phyloP scores from a whole-genome alignment of 2,113 vertebrate genomes.

The Gopherus flavomarginatus region DNA sequence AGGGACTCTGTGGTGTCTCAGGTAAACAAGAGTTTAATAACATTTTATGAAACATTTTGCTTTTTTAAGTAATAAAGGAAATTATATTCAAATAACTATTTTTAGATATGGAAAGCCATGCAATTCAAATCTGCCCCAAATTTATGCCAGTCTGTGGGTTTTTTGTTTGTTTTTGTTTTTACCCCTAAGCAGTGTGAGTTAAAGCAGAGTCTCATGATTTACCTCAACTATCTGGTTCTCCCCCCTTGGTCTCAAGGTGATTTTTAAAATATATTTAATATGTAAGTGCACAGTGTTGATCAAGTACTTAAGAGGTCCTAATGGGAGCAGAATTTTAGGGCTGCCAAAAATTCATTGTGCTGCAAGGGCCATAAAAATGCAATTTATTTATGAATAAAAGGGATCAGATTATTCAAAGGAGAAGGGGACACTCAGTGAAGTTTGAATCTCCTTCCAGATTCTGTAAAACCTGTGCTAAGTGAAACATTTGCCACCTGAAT shows the following conservation, averaged over 20 bases:
- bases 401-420: neutral
- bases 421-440: neutral
- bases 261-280: neutral
- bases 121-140: neutral
- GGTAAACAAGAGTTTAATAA: neutral
- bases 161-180: neutral
- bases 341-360: neutral
- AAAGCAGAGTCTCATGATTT: neutral
- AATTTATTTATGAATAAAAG: neutral
- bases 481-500: neutral
- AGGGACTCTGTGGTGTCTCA: neutral
- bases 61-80: neutral
- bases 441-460: neutral
- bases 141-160: neutral
- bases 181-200: accelerated
- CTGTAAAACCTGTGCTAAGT: neutral
- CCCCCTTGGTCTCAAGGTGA: neutral
- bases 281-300: neutral
- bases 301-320: neutral
- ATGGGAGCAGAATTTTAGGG: neutral
- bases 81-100: neutral
- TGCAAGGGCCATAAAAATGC: neutral
- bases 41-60: neutral
- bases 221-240: neutral
- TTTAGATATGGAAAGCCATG: neutral